A percentile compares a stretch with the other conserved stretches of the same genome.
These are phyloP conservation scores for Notodonta dromedarius DNA, from an alignment of 2,888 invertebrate genomes.

Conservation along the genomic window DNA sequence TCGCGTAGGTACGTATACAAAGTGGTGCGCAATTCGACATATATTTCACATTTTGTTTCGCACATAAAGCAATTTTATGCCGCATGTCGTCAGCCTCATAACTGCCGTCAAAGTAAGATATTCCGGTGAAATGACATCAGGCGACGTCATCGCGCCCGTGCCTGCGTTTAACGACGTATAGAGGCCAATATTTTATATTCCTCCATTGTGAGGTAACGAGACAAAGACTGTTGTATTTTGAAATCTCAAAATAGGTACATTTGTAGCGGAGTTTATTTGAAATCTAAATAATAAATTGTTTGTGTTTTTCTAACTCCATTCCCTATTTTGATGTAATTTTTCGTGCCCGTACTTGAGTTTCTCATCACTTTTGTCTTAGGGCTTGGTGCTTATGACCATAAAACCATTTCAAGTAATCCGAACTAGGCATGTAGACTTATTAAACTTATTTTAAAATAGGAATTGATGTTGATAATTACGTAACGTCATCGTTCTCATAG, in stretches of 20 bases:
- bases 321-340: too few relatives aligned
- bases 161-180: conserved; percentile 2
- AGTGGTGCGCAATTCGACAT: neutral
- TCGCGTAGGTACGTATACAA: neutral
- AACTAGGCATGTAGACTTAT: too few relatives aligned
- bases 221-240: neutral
- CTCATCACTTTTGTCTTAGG: too few relatives aligned
- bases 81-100: conserved; percentile 1
- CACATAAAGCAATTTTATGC: conserved; percentile 5
- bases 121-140: conserved; percentile 4
- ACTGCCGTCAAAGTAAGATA: conserved; percentile 5
- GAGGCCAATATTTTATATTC: conserved; percentile 6
- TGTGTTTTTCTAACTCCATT: too few relatives aligned
- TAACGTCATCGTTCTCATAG: too few relatives aligned
- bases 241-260: neutral
- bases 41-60: neutral
- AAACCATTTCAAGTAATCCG: too few relatives aligned
- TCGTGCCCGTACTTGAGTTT: too few relatives aligned
- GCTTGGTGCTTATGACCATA: too few relatives aligned
- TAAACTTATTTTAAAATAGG: too few relatives aligned
- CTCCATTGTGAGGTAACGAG: conserved; percentile 1
- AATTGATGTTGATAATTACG: too few relatives aligned
- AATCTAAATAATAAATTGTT: too few relatives aligned
- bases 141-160: conserved; percentile 2
- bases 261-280: too few relatives aligned